Evolutionary conservation across 1,140 invertebrate species (phyloP).

Genomic region (Geopemphigus sp.): DNA sequence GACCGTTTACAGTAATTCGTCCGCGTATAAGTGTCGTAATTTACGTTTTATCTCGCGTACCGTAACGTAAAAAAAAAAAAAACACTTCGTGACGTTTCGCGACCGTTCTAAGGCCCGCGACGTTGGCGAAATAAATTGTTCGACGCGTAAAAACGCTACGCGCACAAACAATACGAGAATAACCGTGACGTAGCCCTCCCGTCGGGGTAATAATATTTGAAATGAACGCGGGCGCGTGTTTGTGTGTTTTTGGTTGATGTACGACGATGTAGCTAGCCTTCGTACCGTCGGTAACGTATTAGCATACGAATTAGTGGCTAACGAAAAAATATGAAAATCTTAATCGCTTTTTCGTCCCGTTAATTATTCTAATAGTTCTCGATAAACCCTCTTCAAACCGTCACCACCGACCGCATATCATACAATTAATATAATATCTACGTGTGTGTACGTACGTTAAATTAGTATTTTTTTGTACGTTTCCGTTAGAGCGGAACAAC

Average conservation of each 20-base stretch:
- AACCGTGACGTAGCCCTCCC: no score
- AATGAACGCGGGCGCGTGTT: not conserved
- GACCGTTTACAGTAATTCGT: no score
- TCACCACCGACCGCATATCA: not conserved
- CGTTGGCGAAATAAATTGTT: no score
- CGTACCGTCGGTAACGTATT: not conserved
- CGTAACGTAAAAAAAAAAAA: no score
- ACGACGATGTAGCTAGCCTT: not conserved
- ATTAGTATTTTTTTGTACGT: not conserved
- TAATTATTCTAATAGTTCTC: constrained; percentile 27
- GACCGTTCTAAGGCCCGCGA: no score
- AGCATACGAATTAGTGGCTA: not conserved
- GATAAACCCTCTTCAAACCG: constrained; percentile 6
- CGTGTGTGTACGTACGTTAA: not conserved
- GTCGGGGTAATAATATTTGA: not conserved
- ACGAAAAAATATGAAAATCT: not conserved
- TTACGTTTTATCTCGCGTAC: no score
- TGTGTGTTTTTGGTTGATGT: not conserved
- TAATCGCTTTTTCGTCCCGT: constrained; percentile 1
- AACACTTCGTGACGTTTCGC: no score
- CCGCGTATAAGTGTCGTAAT: no score
- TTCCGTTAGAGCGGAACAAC: not conserved
- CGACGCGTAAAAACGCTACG: no score
- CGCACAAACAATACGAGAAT: no score
- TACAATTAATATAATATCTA: not conserved